These are phyloP conservation scores for Zaprionus africanus DNA, from an alignment of 1,140 invertebrate genomes.

Conservation along the genomic window DNA sequence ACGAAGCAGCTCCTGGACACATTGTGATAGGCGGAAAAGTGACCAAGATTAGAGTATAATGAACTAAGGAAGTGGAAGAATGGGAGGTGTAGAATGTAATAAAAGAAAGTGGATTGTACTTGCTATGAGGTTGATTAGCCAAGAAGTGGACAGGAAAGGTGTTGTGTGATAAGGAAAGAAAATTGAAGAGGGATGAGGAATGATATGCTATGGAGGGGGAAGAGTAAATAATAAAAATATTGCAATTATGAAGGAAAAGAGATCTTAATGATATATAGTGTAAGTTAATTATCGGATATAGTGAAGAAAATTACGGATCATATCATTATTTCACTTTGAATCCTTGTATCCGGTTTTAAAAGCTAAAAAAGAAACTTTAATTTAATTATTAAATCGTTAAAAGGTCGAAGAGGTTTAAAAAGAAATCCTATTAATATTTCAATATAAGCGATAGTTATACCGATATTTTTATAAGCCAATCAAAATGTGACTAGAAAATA, in stretches of 20 bases:
- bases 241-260: no score
- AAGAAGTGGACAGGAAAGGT: background rate
- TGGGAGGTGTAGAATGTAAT: background rate
- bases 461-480: background rate
- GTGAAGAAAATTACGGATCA: no score
- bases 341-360: no score
- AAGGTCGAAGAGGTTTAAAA: no score
- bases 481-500: background rate
- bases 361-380: no score
- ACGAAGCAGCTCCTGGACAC: constrained; percentile 33
- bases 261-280: fast-evolving
- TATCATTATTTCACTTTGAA: no score
- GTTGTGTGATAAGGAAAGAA: background rate
- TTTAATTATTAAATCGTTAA: no score
- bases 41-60: background rate
- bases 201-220: no score
- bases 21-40: constrained; percentile 6
- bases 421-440: background rate
- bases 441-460: background rate
- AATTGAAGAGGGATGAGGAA: no score
- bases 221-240: no score
- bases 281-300: no score
- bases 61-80: background rate
- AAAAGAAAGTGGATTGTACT: background rate
- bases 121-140: constrained; percentile 2